Conservation (phyloP, 1,140 invertebrate species). For the Goniozus legneri region DNA sequence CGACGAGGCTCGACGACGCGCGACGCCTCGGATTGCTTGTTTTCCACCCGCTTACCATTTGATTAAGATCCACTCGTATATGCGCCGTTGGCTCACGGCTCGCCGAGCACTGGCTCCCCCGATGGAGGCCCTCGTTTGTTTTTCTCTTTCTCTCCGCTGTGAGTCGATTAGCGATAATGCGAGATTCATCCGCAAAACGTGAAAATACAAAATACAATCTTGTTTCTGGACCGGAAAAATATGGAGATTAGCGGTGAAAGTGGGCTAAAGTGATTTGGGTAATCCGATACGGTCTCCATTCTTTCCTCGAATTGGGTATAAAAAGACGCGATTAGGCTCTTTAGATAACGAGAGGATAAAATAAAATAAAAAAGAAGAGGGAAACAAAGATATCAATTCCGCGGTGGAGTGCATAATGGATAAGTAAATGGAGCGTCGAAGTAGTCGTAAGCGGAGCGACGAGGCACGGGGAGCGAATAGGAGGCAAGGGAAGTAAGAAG, state of each 20-base stretch:
- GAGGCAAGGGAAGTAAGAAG: constrained; percentile 36
- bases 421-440: constrained; percentile 27
- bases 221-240: too few species aligned
- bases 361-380: too few species aligned
- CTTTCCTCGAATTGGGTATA: too few species aligned
- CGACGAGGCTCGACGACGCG: too few species aligned
- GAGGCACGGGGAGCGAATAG: too few species aligned
- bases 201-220: constrained; percentile 14
- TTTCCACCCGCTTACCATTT: constrained; percentile 55
- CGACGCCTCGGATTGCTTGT: constrained; percentile 47
- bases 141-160: too few species aligned
- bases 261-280: too few species aligned
- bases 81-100: constrained; percentile 5
- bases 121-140: constrained; percentile 5
- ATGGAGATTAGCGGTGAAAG: too few species aligned
- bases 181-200: constrained; percentile 13
- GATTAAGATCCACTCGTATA: constrained; percentile 43
- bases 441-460: constrained; percentile 7
- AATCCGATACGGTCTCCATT: too few species aligned
- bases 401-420: constrained; percentile 42
- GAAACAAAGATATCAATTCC: constrained; percentile 42
- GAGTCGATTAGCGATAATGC: too few species aligned
- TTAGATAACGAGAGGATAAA: too few species aligned
- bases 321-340: too few species aligned
- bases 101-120: constrained; percentile 4